phyloP scores from a whole-genome alignment of 2,797 vertebrate genomes.

The Chelon auratus region DNA sequence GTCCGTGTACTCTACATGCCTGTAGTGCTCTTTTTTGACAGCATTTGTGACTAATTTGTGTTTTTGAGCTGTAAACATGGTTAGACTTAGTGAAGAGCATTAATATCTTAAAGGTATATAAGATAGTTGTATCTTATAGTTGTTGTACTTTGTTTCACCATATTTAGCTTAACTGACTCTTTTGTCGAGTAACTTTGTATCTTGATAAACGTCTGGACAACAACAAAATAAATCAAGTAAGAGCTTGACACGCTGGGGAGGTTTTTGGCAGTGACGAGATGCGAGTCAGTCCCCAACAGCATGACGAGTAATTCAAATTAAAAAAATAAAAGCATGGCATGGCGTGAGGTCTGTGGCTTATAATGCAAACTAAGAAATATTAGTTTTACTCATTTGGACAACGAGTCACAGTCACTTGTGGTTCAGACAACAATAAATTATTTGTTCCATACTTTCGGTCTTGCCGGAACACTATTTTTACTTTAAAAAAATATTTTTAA shows the following conservation, averaged over 20 bases:
- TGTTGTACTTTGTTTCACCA: too few species aligned
- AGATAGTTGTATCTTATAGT: background rate
- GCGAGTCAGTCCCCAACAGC: background rate
- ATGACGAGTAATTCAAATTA: too few species aligned
- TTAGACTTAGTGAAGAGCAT: background rate
- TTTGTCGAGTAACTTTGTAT: slow-evolving; percentile 21
- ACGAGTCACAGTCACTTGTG: background rate
- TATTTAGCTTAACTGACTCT: background rate
- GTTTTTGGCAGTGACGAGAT: background rate
- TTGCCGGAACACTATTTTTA: slow-evolving; percentile 11
- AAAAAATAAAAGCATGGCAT: background rate
- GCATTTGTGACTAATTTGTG: background rate
- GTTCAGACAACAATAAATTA: slow-evolving; percentile 7
- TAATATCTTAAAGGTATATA: background rate
- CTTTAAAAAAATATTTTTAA: slow-evolving; percentile 2
- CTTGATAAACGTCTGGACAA: slow-evolving; percentile 6
- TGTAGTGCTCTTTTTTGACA: too few species aligned
- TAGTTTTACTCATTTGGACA: slow-evolving; percentile 19
- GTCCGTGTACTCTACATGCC: background rate
- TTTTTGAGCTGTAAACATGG: slow-evolving; percentile 23
- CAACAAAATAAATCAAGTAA: background rate
- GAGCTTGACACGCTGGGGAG: background rate
- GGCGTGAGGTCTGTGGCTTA: background rate
- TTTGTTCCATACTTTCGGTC: slow-evolving; percentile 5
- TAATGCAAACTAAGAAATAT: background rate